These are phyloP conservation scores for Trididemnum nubilum DNA, from an alignment of 23 tunicate species.

Conservation along the genomic window DNA sequence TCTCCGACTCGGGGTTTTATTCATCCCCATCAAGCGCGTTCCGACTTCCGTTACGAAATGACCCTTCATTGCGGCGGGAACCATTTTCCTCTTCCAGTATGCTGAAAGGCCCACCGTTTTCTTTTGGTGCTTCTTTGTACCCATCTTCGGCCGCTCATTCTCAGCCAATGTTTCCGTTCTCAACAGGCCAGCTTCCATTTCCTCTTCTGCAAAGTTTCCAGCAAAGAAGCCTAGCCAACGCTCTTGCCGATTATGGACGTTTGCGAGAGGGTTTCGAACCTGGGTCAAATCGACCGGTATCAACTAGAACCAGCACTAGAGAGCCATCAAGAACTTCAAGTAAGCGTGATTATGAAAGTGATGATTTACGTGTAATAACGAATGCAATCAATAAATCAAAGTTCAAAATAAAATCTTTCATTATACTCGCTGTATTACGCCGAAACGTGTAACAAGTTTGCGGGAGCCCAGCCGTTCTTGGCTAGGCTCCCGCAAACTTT, in stretches of 20 bases:
- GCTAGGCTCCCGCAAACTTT: no score
- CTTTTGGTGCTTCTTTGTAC: slow-evolving; percentile 20
- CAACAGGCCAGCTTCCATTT: slow-evolving; percentile 22
- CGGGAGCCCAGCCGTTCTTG: no score
- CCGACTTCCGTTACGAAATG: slow-evolving; percentile 26
- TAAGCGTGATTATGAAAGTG: no score
- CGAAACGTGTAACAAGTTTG: no score
- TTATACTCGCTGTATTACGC: no score
- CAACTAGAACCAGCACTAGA: slow-evolving; percentile 34
- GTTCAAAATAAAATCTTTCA: no score
- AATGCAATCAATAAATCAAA: no score
- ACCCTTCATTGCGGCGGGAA: not conserved
- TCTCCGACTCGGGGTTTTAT: slow-evolving; percentile 7
- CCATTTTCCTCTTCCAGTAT: not conserved
- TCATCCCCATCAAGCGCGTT: slow-evolving; percentile 21
- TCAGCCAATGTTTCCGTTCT: slow-evolving; percentile 25
- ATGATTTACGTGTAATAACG: no score
- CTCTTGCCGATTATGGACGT: slow-evolving; percentile 31
- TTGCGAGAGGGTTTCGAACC: not conserved
- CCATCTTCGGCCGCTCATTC: slow-evolving; percentile 25
- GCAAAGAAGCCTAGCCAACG: slow-evolving; percentile 19
- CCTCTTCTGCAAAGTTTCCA: slow-evolving; percentile 20
- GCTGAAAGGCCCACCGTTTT: slow-evolving; percentile 15
- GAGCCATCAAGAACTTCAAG: slow-evolving; percentile 19
- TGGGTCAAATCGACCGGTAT: slow-evolving; percentile 12